These are phyloP conservation scores for Trissolcus japonicus DNA, from an alignment of 2,888 invertebrate genomes.

Conservation along the genomic window DNA sequence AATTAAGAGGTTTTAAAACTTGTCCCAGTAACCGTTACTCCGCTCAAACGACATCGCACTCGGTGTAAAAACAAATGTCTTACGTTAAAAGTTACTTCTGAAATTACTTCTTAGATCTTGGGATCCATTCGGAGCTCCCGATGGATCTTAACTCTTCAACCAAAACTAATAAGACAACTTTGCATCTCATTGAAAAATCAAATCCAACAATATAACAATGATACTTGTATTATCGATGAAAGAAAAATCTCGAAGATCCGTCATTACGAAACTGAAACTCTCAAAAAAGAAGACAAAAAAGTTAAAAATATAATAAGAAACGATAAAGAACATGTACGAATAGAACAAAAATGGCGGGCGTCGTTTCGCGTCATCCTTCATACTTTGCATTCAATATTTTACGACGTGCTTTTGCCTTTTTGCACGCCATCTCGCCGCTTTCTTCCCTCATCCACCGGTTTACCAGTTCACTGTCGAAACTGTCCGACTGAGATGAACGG, in stretches of 20 bases:
- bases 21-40: conserved; percentile 37
- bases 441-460: conserved; percentile 16
- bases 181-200: too few relatives aligned
- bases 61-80: conserved; percentile 36
- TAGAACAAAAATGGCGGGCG: too few relatives aligned
- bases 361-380: conserved; percentile 5
- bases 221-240: too few relatives aligned
- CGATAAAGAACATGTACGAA: too few relatives aligned
- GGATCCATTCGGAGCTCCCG: neutral
- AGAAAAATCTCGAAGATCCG: too few relatives aligned
- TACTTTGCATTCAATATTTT: conserved; percentile 20
- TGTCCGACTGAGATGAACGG: conserved; percentile 49
- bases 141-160: neutral
- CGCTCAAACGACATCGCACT: conserved; percentile 29
- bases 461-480: conserved; percentile 33
- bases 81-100: conserved; percentile 15
- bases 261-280: too few relatives aligned
- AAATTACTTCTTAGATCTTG: conserved; percentile 10
- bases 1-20: conserved; percentile 47
- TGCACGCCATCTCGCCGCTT: neutral
- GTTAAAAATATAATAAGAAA: too few relatives aligned
- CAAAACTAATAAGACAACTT: too few relatives aligned
- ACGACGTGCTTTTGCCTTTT: conserved; percentile 24
- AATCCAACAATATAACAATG: too few relatives aligned
- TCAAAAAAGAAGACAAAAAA: too few relatives aligned